Evolutionary conservation across 2,113 vertebrate genomes (phyloP).

Genomic region (Pogona vitticeps): DNA sequence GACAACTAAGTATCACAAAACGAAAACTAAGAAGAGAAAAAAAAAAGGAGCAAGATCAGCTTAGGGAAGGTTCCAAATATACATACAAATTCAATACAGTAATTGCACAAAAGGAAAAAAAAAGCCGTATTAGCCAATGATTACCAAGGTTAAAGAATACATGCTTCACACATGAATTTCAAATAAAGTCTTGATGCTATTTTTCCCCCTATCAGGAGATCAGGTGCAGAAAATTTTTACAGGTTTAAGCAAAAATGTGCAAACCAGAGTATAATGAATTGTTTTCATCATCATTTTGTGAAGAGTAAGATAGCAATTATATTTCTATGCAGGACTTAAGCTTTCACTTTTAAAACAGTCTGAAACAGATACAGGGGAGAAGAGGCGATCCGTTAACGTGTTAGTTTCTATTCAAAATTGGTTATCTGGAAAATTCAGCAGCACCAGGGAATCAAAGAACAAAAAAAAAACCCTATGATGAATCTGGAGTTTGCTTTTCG

Average conservation of each 20-base stretch:
- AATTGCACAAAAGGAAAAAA: slow-evolving; percentile 72
- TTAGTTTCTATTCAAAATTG: slow-evolving; percentile 36
- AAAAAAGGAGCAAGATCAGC: slow-evolving; percentile 58
- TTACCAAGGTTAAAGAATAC: slow-evolving; percentile 64
- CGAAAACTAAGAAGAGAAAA: slow-evolving; percentile 49
- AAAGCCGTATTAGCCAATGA: slow-evolving; percentile 64
- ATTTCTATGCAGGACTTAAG: slow-evolving; percentile 60
- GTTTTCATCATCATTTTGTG: slow-evolving; percentile 56
- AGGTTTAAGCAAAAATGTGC: slow-evolving; percentile 65
- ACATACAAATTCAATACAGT: slow-evolving; percentile 76
- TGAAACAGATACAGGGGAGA: slow-evolving; percentile 58
- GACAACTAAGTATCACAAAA: slow-evolving; percentile 70
- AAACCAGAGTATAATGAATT: slow-evolving; percentile 64
- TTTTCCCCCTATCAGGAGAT: slow-evolving; percentile 14
- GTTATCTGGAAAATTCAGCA: slow-evolving; percentile 52
- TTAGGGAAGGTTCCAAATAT: slow-evolving; percentile 73
- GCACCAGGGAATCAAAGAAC: slow-evolving; percentile 57
- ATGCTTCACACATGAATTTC: slow-evolving; percentile 65
- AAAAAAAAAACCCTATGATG: slow-evolving; percentile 63
- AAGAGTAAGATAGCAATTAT: slow-evolving; percentile 56
- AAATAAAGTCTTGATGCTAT: slow-evolving; percentile 35
- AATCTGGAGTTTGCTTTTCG: slow-evolving; percentile 37
- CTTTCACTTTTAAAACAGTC: slow-evolving; percentile 63
- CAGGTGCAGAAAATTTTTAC: slow-evolving; percentile 64
- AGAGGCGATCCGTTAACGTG: slow-evolving; percentile 50